Base-by-base conservation (phyloP, 2,797 vertebrate species). In the Neostethus bicornis region DNA sequence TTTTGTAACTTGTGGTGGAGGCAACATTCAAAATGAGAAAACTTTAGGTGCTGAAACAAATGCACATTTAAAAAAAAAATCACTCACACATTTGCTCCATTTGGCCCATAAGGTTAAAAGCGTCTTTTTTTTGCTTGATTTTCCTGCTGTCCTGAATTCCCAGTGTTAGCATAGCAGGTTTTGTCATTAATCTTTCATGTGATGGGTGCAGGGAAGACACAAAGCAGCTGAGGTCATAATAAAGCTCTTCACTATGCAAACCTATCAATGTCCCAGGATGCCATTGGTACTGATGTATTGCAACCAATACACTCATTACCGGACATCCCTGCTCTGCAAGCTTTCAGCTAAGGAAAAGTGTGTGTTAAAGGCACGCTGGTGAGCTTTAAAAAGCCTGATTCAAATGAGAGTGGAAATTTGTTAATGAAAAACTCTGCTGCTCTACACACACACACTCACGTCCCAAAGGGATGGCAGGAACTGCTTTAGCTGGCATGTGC, bases 141-240 rank as follows among this genome's bases (percentile, higher is more conserved):
- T 80, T 66, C 21, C 25, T 25, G 8, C 14, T 26, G 39, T 50
- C 31, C 65, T 81, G 66, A 66, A 57, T 68, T 76, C 70, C 67
- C 69, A 73, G 73, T 80, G 84, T 87, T 87, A 89, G 88, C 81
- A 71, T 79, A 69, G 87, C 73, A 66, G 81, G 84, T 76, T 74
- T 57, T 35, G 79, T 59, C 83, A 88, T 90, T 89, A 88, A 89
- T 87, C 81, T 90, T 87, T 87, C 70, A 86, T 87, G 85, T 80
- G 80, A 84, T 83, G 83, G 77, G 86, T 68, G 67, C n/a, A 51
- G 79, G 72, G 79, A 84, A 66, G 68, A 80, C 82, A 72, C 85
- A 75, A 74, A 87, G 87, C 81, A 84, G 80, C 85, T 54, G 75
- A 81, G 85, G 82, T 88, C 87, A 79, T 88, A 84, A 89, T 85